Base-by-base conservation (phyloP, 2,888 invertebrate genomes). In the Orchestes rusci region DNA sequence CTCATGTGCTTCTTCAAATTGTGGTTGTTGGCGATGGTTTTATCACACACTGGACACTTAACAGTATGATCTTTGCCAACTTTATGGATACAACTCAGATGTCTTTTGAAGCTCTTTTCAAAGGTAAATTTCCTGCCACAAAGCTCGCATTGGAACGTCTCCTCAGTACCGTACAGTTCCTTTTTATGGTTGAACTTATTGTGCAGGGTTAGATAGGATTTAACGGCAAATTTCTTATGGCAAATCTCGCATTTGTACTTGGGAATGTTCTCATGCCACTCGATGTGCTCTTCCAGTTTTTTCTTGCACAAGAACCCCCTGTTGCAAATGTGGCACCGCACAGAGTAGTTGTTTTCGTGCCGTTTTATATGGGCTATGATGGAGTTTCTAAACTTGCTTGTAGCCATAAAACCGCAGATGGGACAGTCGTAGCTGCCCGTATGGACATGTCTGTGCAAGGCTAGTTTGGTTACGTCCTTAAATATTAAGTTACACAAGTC, bases 1-100 rank as follows among this genome's bases (percentile, higher is more conserved):
- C 60, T 53, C 60, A 63, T 63, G 48, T 64, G 64, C 50, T 62
- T 51, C 38, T 60, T 63, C 33, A 64, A 54, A 45, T 61, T 63
- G 48, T 62, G 62, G 38, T 56, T 57, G 45, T 64, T 64, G 3
- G 63, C 58, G 4, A 64, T 60, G 1, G 56, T 42, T 47, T 64
- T 63, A 2, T 49, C 44, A 41, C 64, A 64, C 17, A 62, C 51
- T 1, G 56, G 53, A 41, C 64, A 64, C 30, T 55, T 43, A 1
- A 61, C 61, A 3, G 55, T 57, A 15, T 44, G 53, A 42, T 60
- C 57, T 28, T 54, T 55, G 1, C 64, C 64, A 13, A 63, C 57
- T 31, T 58, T 53, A 33, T 65, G 65, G 13, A 63, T 60, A n/a
- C 57, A 55, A 37, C 60, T 63, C 37, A 58, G 48, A 45, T 65